Evolutionary conservation across 2,797 vertebrate genomes (phyloP).

Genomic region (Diplodus puntazzo): DNA sequence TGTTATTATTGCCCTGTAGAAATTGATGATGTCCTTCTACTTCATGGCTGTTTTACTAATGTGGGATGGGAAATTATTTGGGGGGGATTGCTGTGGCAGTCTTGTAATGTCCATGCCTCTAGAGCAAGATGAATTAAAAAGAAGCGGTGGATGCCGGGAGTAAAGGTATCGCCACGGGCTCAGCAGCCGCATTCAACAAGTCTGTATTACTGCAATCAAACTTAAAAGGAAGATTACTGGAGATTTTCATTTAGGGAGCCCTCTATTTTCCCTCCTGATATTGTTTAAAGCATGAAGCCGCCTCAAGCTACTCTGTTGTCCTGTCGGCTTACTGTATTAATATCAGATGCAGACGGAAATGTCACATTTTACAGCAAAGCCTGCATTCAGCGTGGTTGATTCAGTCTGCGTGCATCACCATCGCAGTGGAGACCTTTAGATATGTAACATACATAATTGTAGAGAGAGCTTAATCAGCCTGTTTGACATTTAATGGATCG

Average conservation of each 20-base stretch:
- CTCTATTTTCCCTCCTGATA: constrained; percentile 43
- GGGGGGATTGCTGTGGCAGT: constrained; percentile 56
- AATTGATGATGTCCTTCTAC: constrained; percentile 76
- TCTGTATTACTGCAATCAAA: constrained; percentile 49
- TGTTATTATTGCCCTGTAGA: constrained; percentile 77
- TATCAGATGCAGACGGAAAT: constrained; percentile 63
- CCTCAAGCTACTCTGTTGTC: constrained; percentile 35
- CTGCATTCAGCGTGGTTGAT: constrained; percentile 44
- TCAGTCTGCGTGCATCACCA: constrained; percentile 45
- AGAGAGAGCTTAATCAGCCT: constrained; percentile 56
- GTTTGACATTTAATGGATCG: constrained; percentile 74
- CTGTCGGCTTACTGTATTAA: constrained; percentile 41
- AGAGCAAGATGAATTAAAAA: constrained; percentile 66
- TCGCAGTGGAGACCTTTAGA: constrained; percentile 56
- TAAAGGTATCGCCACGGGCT: constrained; percentile 40
- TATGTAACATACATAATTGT: constrained; percentile 55
- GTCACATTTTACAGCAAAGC: constrained; percentile 48
- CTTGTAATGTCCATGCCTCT: constrained; percentile 69
- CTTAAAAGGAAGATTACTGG: constrained; percentile 50
- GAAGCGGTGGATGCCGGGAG: constrained; percentile 23
- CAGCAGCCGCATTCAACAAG: constrained; percentile 45
- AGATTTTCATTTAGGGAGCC: constrained; percentile 39
- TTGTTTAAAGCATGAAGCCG: constrained; percentile 37
- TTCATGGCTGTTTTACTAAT: constrained; percentile 81
- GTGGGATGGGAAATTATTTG: constrained; percentile 71